These are phyloP conservation scores for Baronia brevicornis DNA, from an alignment of 2,888 invertebrate genomes.

Conservation along the genomic window DNA sequence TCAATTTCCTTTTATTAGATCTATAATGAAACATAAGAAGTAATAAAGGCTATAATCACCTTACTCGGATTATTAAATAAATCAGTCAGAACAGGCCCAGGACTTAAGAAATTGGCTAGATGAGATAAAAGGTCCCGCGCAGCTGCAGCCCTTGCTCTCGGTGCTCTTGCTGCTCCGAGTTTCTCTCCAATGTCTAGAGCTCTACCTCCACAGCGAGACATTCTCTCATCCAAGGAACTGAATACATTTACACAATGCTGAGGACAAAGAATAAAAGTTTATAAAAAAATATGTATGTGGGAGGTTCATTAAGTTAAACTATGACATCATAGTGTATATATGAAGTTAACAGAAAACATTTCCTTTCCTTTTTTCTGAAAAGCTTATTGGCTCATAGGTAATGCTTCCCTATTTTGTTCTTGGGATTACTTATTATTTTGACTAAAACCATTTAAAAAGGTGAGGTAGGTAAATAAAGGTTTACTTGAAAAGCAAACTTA, in stretches of 20 bases:
- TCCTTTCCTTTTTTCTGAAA: too few relatives aligned
- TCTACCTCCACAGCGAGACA: slow-evolving; percentile 97
- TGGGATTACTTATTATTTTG: too few relatives aligned
- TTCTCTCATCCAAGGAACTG: slow-evolving; percentile 94
- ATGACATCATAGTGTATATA: neutral
- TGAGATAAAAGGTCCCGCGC: slow-evolving; percentile 95
- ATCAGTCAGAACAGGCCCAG: slow-evolving; percentile 88
- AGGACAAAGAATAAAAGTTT: slow-evolving; percentile 23
- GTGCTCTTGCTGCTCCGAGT: slow-evolving; percentile 96
- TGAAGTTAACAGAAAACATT: neutral
- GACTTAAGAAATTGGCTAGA: slow-evolving; percentile 91
- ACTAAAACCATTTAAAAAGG: too few relatives aligned
- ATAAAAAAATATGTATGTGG: neutral
- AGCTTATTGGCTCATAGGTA: too few relatives aligned
- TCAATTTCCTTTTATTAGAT: too few relatives aligned
- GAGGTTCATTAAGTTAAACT: neutral
- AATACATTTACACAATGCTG: slow-evolving; percentile 90
- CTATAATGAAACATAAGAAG: neutral
- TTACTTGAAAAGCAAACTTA: slow-evolving; percentile 41
- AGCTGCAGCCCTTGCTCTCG: slow-evolving; percentile 94
- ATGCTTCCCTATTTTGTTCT: too few relatives aligned
- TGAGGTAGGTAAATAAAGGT: too few relatives aligned
- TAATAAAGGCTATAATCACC: slow-evolving; percentile 54
- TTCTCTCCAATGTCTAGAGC: slow-evolving; percentile 99
- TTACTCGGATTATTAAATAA: slow-evolving; percentile 90